These are phyloP conservation scores for Coptotermes formosanus DNA, from an alignment of 1,140 invertebrate species.

Conservation along the genomic window DNA sequence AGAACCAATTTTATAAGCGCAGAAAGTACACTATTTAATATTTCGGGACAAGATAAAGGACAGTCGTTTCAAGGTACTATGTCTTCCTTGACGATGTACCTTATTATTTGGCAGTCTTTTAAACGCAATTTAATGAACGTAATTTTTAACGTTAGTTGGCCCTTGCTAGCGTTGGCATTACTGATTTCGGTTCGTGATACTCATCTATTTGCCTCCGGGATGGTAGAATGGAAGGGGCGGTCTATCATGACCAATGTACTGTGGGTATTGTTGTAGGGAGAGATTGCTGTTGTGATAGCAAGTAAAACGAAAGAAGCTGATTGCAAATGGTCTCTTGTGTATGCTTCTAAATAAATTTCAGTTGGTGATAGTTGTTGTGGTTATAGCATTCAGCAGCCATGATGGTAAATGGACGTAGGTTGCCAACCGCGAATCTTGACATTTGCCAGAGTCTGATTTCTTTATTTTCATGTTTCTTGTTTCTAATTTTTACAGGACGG, in stretches of 20 bases:
- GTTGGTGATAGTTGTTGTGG: not conserved
- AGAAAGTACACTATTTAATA: too few relatives aligned
- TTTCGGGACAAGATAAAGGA: too few relatives aligned
- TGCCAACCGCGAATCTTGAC: not conserved
- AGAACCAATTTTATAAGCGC: too few relatives aligned
- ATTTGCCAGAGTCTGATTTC: not conserved
- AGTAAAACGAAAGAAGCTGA: not conserved
- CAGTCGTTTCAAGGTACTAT: too few relatives aligned
- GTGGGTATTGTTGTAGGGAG: not conserved
- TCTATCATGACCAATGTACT: not conserved
- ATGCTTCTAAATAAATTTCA: not conserved
- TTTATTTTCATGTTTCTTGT: not conserved
- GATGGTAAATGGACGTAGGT: constrained; percentile 20
- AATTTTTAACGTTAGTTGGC: too few relatives aligned
- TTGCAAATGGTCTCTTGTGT: not conserved
- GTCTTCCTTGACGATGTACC: too few relatives aligned
- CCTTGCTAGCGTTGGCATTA: not conserved
- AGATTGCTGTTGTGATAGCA: not conserved
- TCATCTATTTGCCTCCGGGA: not conserved
- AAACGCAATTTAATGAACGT: too few relatives aligned
- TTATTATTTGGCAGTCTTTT: too few relatives aligned
- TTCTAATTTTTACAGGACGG: constrained; percentile 30
- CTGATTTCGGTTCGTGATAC: not conserved
- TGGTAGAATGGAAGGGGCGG: constrained; percentile 1
- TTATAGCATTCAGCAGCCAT: constrained; percentile 15